Base-by-base conservation (phyloP, 2,888 invertebrate species). In the Xestia ashworthii region DNA sequence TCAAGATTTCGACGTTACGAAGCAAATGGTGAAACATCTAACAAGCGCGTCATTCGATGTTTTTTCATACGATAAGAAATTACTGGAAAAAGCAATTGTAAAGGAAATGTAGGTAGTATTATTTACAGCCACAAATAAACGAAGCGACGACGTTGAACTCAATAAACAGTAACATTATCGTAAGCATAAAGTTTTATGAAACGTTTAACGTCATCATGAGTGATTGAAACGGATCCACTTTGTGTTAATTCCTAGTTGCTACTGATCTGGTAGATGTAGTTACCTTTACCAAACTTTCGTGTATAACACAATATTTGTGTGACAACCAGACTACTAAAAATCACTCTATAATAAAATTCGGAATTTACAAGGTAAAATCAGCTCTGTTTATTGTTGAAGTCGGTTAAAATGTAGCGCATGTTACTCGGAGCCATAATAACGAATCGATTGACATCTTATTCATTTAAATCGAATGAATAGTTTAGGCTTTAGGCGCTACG, bases 81-180 rank as follows among this genome's bases (percentile, higher is more conserved):
- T 84, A 12, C 73, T 73, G 58, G 68, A 69, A 81, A 84, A 69
- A n/a, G 41, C 32, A 73, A 72, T 72, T 72, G n/a, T 41, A 55
- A 44, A 44, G 25, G n/a, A 64, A 80, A 19, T 50, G 25, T 64
- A 66, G 38, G 50, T 50, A 58, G 65, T 78, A 83, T 67, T 79
- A 68, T 79, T 79, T 79, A 79, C 62, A 79, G 32, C 53, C 62
- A 60, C 77, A 67, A 77, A 82, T 82, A 82, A 77, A 82, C 38
- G 62, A 62, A 19, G 60, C 44, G 16, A 22, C 8, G 44, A 22
- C 8, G 44, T 62, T 41, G 14, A 64, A 48, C 50, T 38, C 83
- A 58, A 83, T 83, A 80, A 78, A 77, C 60, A 32, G 6, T 50
- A 44, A 70, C 14, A 53, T 78, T 69, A 78, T 78, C 41, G n/a